Evolutionary conservation across 1,140 invertebrate species (phyloP).

Genomic region (Rhizoglyphus robini): DNA sequence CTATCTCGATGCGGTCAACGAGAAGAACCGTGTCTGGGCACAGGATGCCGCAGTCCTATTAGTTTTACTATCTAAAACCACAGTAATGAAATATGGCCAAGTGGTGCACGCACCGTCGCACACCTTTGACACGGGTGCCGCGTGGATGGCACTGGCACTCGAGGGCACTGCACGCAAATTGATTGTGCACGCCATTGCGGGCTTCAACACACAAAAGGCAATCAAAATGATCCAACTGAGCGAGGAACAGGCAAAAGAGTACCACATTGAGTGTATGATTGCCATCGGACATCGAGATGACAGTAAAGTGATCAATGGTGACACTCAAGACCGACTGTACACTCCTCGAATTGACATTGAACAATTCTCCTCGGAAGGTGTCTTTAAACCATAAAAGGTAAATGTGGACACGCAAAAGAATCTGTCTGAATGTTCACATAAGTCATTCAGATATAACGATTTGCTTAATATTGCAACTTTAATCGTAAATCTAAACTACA

Average conservation of each 20-base stretch:
- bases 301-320: too few relatives aligned
- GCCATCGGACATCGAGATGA: background rate
- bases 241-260: background rate
- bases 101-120: background rate
- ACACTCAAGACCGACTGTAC: too few relatives aligned
- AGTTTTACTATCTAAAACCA: background rate
- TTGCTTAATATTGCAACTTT: too few relatives aligned
- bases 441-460: too few relatives aligned
- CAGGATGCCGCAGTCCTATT: background rate
- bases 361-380: too few relatives aligned
- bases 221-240: background rate
- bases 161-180: background rate
- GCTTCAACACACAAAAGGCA: background rate
- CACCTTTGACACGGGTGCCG: conserved; percentile 10
- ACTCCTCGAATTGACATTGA: too few relatives aligned
- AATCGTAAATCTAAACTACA: too few relatives aligned
- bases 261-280: background rate
- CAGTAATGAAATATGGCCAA: background rate
- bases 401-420: too few relatives aligned
- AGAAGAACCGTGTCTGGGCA: background rate
- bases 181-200: background rate
- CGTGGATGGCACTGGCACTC: background rate
- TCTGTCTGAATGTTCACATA: too few relatives aligned
- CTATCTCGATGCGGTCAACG: background rate
- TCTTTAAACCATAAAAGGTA: too few relatives aligned